Evolutionary conservation across 2,888 invertebrate genomes (phyloP).

Genomic region (Campaea margaritaria): DNA sequence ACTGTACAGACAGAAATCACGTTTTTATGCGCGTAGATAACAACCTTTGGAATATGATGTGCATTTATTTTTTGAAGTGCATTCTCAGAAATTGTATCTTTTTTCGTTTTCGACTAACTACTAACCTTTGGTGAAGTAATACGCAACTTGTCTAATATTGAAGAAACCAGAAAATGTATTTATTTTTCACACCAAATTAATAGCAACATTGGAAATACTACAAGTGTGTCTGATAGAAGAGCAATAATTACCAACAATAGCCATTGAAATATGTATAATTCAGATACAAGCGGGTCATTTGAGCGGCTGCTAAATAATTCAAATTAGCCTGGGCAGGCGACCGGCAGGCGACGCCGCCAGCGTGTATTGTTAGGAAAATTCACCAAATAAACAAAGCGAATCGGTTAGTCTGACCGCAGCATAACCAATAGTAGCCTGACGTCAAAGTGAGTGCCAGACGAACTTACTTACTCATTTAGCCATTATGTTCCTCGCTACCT

Average conservation of each 20-base stretch:
- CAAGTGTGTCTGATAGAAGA: slow-evolving; percentile 1
- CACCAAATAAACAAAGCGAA: slow-evolving; percentile 29
- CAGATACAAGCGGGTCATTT: slow-evolving; percentile 23
- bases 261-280: slow-evolving; percentile 12
- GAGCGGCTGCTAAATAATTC: slow-evolving; percentile 27
- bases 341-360: slow-evolving; percentile 3
- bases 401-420: not conserved
- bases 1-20: not conserved
- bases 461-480: slow-evolving; percentile 26
- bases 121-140: too few relatives aligned
- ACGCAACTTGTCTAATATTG: too few relatives aligned
- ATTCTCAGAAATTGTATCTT: too few relatives aligned
- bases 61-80: too few relatives aligned
- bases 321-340: slow-evolving; percentile 14
- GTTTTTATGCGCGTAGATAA: too few relatives aligned
- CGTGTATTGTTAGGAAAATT: slow-evolving; percentile 20
- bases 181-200: too few relatives aligned
- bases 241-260: slow-evolving; percentile 12
- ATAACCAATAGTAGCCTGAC: slow-evolving; percentile 3
- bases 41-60: too few relatives aligned
- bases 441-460: slow-evolving; percentile 23
- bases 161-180: too few relatives aligned
- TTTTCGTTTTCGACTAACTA: too few relatives aligned
- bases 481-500: slow-evolving; percentile 16
- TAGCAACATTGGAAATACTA: not conserved